phyloP scores from a whole-genome alignment of 2,113 vertebrate genomes.

The Rhombomys opimus region DNA sequence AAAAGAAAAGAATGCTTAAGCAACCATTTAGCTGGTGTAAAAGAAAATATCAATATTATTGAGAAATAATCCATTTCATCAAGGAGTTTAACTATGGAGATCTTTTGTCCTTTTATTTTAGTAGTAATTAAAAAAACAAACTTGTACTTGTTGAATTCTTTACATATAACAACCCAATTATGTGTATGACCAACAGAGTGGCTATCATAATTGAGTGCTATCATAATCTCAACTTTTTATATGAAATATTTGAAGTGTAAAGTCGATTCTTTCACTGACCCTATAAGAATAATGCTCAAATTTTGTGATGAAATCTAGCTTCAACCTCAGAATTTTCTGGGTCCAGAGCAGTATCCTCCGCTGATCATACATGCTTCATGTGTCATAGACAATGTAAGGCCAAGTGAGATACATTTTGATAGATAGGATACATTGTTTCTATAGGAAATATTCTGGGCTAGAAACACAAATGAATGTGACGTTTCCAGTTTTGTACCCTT shows the following conservation, averaged over 20 bases:
- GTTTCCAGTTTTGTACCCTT: slow-evolving; percentile 53
- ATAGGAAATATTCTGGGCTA: neutral
- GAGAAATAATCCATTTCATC: slow-evolving; percentile 34
- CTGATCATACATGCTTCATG: neutral
- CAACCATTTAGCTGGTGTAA: neutral
- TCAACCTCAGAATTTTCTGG: neutral
- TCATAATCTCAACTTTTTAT: neutral
- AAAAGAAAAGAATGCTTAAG: neutral
- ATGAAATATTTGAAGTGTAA: neutral
- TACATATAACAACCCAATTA: neutral
- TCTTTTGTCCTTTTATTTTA: neutral
- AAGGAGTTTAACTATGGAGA: neutral
- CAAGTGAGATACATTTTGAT: slow-evolving; percentile 7
- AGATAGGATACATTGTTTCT: slow-evolving; percentile 21
- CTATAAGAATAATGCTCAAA: neutral
- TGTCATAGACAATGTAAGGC: neutral
- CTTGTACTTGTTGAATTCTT: neutral
- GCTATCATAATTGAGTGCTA: neutral
- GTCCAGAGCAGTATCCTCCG: neutral
- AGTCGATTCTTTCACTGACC: neutral
- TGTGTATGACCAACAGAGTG: neutral
- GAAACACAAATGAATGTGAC: slow-evolving; percentile 36
- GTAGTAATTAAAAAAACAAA: neutral
- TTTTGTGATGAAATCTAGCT: slow-evolving; percentile 13
- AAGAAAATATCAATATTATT: slow-evolving; percentile 3